phyloP scores from a whole-genome alignment of 2,888 invertebrate genomes.

The Anthophora plumipes region DNA sequence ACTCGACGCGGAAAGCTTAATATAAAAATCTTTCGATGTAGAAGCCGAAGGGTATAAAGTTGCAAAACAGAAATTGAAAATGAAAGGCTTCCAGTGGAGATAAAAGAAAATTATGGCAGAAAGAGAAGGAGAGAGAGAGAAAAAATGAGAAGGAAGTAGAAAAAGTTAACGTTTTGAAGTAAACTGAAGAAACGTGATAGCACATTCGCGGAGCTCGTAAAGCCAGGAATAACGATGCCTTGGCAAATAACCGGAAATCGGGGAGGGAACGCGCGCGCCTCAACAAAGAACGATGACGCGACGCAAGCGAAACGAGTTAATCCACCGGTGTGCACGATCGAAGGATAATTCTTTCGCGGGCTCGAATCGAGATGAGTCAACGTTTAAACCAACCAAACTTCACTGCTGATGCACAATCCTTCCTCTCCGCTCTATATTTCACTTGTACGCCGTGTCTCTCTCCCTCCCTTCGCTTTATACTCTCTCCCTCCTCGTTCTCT shows the following conservation, averaged over 20 bases:
- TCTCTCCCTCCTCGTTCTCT: no score
- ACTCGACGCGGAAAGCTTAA: no score
- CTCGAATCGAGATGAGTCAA: not conserved
- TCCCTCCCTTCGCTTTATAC: not conserved
- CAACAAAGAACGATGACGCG: conserved; percentile 19
- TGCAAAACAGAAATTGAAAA: no score
- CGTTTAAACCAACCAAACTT: not conserved
- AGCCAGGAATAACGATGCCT: not conserved
- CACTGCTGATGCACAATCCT: not conserved
- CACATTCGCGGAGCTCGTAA: not conserved
- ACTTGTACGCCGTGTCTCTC: not conserved
- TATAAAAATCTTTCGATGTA: no score
- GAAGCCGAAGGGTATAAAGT: no score
- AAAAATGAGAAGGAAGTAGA: no score
- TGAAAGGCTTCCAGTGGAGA: no score
- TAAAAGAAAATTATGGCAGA: no score
- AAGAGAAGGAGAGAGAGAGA: no score
- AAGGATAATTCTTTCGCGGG: conserved; percentile 2
- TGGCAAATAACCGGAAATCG: conserved; percentile 25
- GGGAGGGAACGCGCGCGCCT: not conserved
- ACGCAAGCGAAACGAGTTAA: conserved; percentile 18
- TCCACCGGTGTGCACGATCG: conserved; percentile 1
- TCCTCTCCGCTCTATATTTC: not conserved
- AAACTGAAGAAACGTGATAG: not conserved
- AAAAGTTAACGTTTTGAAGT: no score